phyloP scores from a whole-genome alignment of 1,140 invertebrate species.

The Drosophila sproati region DNA sequence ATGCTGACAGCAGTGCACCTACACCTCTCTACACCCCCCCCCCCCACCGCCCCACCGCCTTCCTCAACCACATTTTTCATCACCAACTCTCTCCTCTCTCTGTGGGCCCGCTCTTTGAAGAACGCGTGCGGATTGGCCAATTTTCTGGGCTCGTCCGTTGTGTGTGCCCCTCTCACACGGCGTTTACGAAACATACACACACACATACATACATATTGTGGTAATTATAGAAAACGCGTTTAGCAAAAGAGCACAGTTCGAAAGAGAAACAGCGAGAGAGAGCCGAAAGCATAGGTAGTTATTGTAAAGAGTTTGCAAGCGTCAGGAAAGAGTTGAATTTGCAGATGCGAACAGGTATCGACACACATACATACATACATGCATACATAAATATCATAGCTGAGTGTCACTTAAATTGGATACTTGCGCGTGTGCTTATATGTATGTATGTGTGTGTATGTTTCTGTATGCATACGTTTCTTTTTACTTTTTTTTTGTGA shows the following conservation, averaged over 20 bases:
- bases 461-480: background rate
- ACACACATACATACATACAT: slow-evolving; percentile 20
- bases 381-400: slow-evolving; percentile 30
- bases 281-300: slow-evolving; percentile 43
- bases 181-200: slow-evolving; percentile 11
- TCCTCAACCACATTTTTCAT: no score
- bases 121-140: slow-evolving; percentile 65
- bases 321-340: slow-evolving; percentile 58
- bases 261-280: slow-evolving; percentile 31
- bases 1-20: slow-evolving; percentile 3
- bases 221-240: slow-evolving; percentile 25
- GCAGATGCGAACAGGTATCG: slow-evolving; percentile 62
- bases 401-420: slow-evolving; percentile 60
- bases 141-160: slow-evolving; percentile 73
- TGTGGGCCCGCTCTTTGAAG: slow-evolving; percentile 27
- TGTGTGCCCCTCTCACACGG: slow-evolving; percentile 30
- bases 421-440: slow-evolving; percentile 37
- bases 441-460: background rate
- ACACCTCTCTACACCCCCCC: background rate
- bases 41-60: no score
- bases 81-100: background rate
- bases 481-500: slow-evolving; percentile 16
- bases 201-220: slow-evolving; percentile 2
- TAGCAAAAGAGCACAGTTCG: slow-evolving; percentile 29
- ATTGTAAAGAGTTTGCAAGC: slow-evolving; percentile 44